Conservation (phyloP, 2,797 vertebrate genomes). For the Galaxias olidus region DNA sequence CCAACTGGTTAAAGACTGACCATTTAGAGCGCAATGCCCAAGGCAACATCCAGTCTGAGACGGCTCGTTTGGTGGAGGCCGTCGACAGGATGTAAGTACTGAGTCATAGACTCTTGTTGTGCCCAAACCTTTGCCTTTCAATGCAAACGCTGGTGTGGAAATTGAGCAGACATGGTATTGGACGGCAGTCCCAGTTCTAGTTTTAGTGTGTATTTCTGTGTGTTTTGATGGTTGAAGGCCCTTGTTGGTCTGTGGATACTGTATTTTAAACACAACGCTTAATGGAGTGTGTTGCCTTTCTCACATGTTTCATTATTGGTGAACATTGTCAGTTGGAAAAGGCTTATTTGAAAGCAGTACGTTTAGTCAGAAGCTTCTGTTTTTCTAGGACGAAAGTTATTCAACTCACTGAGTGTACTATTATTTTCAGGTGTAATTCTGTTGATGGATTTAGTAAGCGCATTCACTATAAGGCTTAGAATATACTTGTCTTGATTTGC, state of each 20-base stretch:
- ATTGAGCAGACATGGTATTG: slow-evolving; percentile 30
- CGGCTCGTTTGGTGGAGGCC: too few species aligned
- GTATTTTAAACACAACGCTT: slow-evolving; percentile 52
- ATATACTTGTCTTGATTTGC: slow-evolving; percentile 65
- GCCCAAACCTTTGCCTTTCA: slow-evolving; percentile 30
- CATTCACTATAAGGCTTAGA: slow-evolving; percentile 56
- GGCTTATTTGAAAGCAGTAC: slow-evolving; percentile 32
- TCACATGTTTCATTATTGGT: slow-evolving; percentile 39
- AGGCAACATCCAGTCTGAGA: slow-evolving; percentile 12
- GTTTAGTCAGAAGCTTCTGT: slow-evolving; percentile 46
- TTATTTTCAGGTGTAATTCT: slow-evolving; percentile 64
- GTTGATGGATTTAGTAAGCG: slow-evolving; percentile 58
- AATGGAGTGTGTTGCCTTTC: slow-evolving; percentile 48
- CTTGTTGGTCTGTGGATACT: slow-evolving; percentile 43
- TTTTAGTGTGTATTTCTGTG: slow-evolving; percentile 53
- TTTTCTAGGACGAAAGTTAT: slow-evolving; percentile 50
- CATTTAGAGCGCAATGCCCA: slow-evolving; percentile 14
- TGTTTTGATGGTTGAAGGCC: slow-evolving; percentile 46
- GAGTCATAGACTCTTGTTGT: too few species aligned
- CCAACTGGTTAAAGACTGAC: slow-evolving; percentile 18
- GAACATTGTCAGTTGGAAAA: slow-evolving; percentile 54
- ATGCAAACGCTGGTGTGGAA: slow-evolving; percentile 32
- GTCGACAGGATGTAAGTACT: too few species aligned
- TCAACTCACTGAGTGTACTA: slow-evolving; percentile 72
- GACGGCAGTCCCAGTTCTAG: slow-evolving; percentile 35